These are phyloP conservation scores for Centropristis striata DNA, from an alignment of 2,113 vertebrate species.

Conservation along the genomic window DNA sequence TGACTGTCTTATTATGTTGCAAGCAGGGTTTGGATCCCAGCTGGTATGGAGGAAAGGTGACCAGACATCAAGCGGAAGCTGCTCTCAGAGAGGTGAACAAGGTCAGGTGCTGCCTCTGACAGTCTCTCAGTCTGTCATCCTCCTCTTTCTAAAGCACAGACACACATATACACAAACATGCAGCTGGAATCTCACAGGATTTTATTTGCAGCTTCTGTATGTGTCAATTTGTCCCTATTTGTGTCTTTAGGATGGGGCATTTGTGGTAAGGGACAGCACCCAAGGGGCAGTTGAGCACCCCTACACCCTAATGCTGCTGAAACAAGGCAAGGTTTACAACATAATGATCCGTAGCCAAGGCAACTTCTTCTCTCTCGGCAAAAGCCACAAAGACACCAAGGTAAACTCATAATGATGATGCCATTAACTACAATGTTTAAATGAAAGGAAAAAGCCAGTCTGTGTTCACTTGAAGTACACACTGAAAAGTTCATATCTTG, in stretches of 20 bases:
- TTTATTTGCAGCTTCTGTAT: not conserved
- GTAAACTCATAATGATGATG: conserved; percentile 72
- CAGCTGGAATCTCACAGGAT: not conserved
- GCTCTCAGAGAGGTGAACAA: conserved; percentile 89
- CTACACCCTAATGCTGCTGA: conserved; percentile 92
- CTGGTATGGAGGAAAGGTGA: conserved; percentile 89
- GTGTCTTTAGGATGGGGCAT: conserved; percentile 87
- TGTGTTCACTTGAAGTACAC: not conserved
- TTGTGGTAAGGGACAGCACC: conserved; percentile 92
- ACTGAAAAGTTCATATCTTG: conserved; percentile 57
- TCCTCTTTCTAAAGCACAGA: conserved; percentile 18
- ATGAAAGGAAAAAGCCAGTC: not conserved
- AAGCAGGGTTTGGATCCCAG: conserved; percentile 78
- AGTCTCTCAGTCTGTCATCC: not conserved
- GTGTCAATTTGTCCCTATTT: not conserved
- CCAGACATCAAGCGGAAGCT: conserved; percentile 87
- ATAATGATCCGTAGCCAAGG: conserved; percentile 89
- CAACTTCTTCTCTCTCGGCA: conserved; percentile 86
- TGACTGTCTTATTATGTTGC: conserved; percentile 16
- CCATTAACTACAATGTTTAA: not conserved
- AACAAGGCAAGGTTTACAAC: conserved; percentile 91
- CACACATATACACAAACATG: not conserved
- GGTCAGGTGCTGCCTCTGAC: conserved; percentile 74
- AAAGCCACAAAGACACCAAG: conserved; percentile 85
- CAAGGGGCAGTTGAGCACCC: conserved; percentile 85